Conservation (phyloP, 2,888 invertebrate genomes). For the Brachyptera putata region DNA sequence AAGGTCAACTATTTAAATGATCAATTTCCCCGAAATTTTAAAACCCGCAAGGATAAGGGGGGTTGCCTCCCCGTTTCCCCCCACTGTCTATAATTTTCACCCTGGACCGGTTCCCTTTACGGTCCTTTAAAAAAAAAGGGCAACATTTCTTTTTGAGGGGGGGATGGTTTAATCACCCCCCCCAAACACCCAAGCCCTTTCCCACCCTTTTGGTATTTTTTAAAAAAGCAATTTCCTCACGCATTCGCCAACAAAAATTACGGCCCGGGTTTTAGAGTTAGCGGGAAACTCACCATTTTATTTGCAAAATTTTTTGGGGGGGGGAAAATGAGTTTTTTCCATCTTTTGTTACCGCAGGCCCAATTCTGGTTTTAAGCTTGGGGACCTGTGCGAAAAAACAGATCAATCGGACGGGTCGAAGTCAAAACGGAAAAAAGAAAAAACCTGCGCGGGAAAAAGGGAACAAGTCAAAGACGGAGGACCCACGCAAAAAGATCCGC, state of each 20-base stretch:
- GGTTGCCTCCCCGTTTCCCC: slow-evolving; percentile 42
- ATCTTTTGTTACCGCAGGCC: neutral
- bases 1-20: no score
- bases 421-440: neutral
- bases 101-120: slow-evolving; percentile 42
- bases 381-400: neutral
- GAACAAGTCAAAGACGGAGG: neutral
- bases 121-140: slow-evolving; percentile 42
- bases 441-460: no score
- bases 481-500: no score
- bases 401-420: neutral
- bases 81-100: slow-evolving; percentile 45
- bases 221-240: slow-evolving; percentile 26
- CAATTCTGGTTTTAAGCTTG: neutral
- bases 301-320: neutral
- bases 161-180: slow-evolving; percentile 25
- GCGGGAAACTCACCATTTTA: neutral
- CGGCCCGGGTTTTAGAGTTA: neutral
- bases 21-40: no score
- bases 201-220: no score
- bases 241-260: slow-evolving; percentile 33
- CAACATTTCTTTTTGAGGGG: slow-evolving; percentile 34
- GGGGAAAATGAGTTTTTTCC: neutral
- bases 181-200: no score
- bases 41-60: slow-evolving; percentile 40